These are phyloP conservation scores for Cepphus grylle DNA, from an alignment of 2,113 vertebrate species.

Conservation along the genomic window DNA sequence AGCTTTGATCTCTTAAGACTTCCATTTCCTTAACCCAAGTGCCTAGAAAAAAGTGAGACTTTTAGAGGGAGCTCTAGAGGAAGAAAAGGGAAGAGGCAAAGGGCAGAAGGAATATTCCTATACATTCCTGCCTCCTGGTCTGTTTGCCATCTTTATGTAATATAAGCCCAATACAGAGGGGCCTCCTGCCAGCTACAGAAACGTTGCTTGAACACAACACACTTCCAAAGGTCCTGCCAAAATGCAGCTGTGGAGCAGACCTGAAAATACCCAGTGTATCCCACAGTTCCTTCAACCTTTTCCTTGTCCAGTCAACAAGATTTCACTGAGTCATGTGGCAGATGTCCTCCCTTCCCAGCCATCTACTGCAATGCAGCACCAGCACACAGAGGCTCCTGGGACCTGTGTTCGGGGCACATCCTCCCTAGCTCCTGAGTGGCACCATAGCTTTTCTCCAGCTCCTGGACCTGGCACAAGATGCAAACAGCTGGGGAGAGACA, in stretches of 20 bases:
- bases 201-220: background rate
- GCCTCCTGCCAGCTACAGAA: background rate
- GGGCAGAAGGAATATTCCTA: background rate
- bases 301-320: background rate
- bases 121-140: background rate
- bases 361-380: background rate
- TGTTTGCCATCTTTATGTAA: background rate
- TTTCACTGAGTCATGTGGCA: background rate
- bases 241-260: background rate
- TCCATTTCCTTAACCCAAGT: background rate
- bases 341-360: background rate
- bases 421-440: background rate
- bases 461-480: background rate
- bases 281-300: background rate
- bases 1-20: background rate
- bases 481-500: background rate
- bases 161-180: background rate
- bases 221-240: background rate
- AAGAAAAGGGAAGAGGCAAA: background rate
- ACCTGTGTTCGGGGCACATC: background rate
- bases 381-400: no score
- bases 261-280: background rate
- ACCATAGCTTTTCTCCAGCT: background rate
- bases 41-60: background rate
- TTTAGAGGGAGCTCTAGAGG: background rate